Base-by-base conservation (phyloP, 2,113 vertebrate genomes). In the Perca fluviatilis region DNA sequence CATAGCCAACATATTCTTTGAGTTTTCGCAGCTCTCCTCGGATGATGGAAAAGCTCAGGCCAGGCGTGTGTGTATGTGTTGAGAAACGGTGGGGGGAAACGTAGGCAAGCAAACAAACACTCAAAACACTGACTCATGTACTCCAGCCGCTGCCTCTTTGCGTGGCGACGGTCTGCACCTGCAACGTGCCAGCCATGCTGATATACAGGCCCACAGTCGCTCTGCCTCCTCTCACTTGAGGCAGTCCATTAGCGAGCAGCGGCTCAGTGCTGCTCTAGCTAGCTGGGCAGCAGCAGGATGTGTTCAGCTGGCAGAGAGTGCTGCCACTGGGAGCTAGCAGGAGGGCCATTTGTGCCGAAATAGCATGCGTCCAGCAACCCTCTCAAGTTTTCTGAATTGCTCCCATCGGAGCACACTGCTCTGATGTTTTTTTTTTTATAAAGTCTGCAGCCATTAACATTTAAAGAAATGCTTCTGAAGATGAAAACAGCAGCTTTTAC, bases 221-320 rank as follows among this genome's bases (percentile, higher is more conserved):
- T 75, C 71, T 30, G 6, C 58, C 58, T 30, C 67, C 58, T 64
- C 72, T 19, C 63, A 69, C 80, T 85, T 70, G 76, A 74, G 81
- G 74, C 73, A 77, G 73, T 80, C 77, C 84, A 88, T 93, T 88
- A 88, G 80, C 78, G 87, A 70, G 47, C 74, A 81, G 81, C 36
- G 14, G 82, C 68, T 75, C 76, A 84, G 54, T 70, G 84, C 81
- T 49, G 67, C 79, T 82, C 15, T 8, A 47, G 83, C 79, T 86
- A 81, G 65, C 77, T 25, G 66, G 50, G 82, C 77, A 73, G 76
- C 70, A 65, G 85, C 89, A 90, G 84, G 85, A 83, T 57, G 66
- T 75, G 74, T 84, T 91, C 76, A 78, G 83, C 86, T 88, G 85
- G 85, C 80, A 85, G 40, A 77, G 71, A 78, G 63, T 14, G 73